Conservation (phyloP, 2,797 vertebrate species). For the Spinus olivaceus region DNA sequence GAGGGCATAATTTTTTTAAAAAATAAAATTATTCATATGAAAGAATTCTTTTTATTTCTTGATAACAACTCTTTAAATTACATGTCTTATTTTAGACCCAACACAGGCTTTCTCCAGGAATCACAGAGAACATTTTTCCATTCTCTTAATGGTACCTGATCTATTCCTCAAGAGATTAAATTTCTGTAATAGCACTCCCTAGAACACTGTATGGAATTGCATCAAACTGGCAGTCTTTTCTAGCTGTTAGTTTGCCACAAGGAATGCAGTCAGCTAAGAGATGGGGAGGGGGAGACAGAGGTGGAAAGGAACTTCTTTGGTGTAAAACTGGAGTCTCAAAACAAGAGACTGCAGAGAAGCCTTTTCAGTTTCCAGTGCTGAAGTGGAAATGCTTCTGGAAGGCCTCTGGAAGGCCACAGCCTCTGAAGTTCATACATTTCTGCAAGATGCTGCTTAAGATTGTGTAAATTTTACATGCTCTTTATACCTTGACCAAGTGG, state of each 20-base stretch:
- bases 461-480: background rate
- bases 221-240: background rate
- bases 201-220: background rate
- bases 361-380: background rate
- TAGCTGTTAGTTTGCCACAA: background rate
- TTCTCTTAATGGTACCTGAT: slow-evolving; percentile 12
- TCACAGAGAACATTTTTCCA: background rate
- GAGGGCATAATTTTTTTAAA: background rate
- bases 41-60: background rate
- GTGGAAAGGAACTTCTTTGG: background rate
- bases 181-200: background rate
- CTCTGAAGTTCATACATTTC: background rate
- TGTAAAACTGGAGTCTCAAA: background rate
- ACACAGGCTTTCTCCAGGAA: background rate
- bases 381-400: background rate
- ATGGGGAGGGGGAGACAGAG: background rate
- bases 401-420: background rate
- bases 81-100: background rate
- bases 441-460: background rate
- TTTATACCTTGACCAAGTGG: background rate
- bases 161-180: slow-evolving; percentile 38
- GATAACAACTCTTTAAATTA: background rate
- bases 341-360: background rate
- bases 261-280: background rate
- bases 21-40: background rate